Evolutionary conservation across 1,140 invertebrate species (phyloP), one percentile per base, ranked within the genome.

Genomic region (Penaeus vannamei): DNA sequence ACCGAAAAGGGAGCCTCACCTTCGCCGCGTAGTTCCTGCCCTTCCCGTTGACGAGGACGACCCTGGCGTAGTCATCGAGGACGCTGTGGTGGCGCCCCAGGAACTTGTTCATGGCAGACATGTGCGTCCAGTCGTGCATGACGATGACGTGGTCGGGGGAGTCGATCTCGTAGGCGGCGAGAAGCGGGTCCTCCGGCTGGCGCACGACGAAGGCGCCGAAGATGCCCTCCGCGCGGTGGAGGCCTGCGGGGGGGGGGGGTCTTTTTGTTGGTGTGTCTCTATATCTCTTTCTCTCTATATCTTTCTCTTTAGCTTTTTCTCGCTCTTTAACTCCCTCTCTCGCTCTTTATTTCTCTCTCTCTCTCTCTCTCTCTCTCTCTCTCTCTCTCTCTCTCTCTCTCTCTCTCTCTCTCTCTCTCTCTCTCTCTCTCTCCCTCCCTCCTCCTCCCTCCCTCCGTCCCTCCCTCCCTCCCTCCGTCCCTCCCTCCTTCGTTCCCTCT

Each of bases 211-310:
- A 93, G 0, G 96, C 93, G 0, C 97, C 97, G 87, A 96, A 96
- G 0, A 95, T 94, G 0, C 97, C 97, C 91, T 98, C 97, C 20
- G 95, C 95, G n/a, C 96, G 93, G 93, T 97, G 97, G 92, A 96
- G 95, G 2, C 85, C 85, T 87, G 85, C 0, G n/a, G 46, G 69
- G 12, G 8, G 14, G 12, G 10, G 53, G 1, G 53, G 10, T 53
- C 14, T 53, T 8, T 53, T 10, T 53, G 10, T 53, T 17, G 5
- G 53, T 53, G 0, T 53, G 53, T 53, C 10, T 53, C 12, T 17
- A 14, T 53, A 8, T 53, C 53, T 53, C 53, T 14, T 12, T 53
- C 53, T 53, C 53, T 2, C 12, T 42, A 8, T 17, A 2, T 53
- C 5, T 53, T 17, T 53, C 53, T 53, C 53, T 53, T 17, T 12